Evolutionary conservation across 2,888 invertebrate species (phyloP), one percentile per base, ranked within the genome.

Genomic region (Clistopyga incitator): DNA sequence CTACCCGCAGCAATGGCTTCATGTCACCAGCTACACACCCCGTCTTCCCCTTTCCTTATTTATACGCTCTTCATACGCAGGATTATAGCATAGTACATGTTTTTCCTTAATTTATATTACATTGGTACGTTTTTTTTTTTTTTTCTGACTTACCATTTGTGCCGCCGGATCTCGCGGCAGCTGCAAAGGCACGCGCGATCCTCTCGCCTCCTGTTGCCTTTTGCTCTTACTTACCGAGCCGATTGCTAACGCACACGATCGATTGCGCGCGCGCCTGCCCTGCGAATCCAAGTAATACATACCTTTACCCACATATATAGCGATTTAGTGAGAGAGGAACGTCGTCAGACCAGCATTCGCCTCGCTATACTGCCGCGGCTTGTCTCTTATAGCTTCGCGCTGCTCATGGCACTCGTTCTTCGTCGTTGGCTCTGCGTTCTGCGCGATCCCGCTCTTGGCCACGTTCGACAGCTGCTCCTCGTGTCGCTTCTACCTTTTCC

Each of bases 111-210:
- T 61, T 78, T 78, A 61, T 67, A 71, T 81, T 75, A 65, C 65
- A 61, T 71, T 71, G 15, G 23, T 67, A 75, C 59, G 13, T 71
- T 79, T 78, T 59, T 64, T n/a, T n/a, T n/a, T 71, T 79, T 78
- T 59, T 78, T 59, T 56, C 47, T 59, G 20, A 4, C 65, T 68
- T 20, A 18, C 65, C 42, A 54, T 78, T 78, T 64, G 38, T 68
- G 80, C 50, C 78, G 78, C 29, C 75, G 81, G 80, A 81, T 84
- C 81, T 25, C 54, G n/a, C 23, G 71, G 71, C 84, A 84, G 84
- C 84, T 84, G 84, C 84, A 70, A 45, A 71, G 81, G 84, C 84
- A 84, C 81, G 84, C 78, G 71, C 78, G 78, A 70, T 64, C 64
- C 56, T 54, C 82, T 59, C 45, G 25, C 47, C 75, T 59, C 29